Evolutionary conservation across 2,113 vertebrate genomes (phyloP).

Genomic region (Indri indri): DNA sequence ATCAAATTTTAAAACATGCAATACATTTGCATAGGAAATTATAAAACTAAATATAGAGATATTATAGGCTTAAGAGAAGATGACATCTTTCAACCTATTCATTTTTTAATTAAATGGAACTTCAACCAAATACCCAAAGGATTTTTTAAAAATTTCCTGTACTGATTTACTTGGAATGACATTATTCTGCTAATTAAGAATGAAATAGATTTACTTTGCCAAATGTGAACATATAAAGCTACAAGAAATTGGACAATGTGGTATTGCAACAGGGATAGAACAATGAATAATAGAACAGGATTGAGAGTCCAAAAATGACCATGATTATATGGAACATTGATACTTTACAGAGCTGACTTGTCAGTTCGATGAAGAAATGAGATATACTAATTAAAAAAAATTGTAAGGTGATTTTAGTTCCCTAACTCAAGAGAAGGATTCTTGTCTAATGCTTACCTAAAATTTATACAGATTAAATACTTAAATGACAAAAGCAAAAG

Average conservation of each 20-base stretch:
- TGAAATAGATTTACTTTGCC: not conserved
- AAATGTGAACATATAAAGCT: not conserved
- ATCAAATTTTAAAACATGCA: not conserved
- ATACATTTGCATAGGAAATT: not conserved
- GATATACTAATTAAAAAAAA: not conserved
- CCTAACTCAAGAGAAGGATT: not conserved
- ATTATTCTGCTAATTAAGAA: not conserved
- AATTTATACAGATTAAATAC: not conserved
- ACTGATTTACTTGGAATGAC: not conserved
- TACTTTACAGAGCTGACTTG: not conserved
- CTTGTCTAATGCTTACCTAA: not conserved
- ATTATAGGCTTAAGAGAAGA: not conserved
- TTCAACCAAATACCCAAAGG: not conserved
- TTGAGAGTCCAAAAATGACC: not conserved
- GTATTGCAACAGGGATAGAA: not conserved
- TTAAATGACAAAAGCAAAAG: not conserved
- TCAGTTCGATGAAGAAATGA: not conserved
- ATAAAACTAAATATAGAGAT: not conserved
- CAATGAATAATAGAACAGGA: not conserved
- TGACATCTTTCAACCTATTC: not conserved
- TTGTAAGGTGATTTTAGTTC: not conserved
- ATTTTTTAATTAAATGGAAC: not conserved
- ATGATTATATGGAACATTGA: not conserved
- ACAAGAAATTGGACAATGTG: not conserved
- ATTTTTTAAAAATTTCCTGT: not conserved